Evolutionary conservation across 2,113 vertebrate genomes (phyloP).

Genomic region (Zosterops borbonicus): DNA sequence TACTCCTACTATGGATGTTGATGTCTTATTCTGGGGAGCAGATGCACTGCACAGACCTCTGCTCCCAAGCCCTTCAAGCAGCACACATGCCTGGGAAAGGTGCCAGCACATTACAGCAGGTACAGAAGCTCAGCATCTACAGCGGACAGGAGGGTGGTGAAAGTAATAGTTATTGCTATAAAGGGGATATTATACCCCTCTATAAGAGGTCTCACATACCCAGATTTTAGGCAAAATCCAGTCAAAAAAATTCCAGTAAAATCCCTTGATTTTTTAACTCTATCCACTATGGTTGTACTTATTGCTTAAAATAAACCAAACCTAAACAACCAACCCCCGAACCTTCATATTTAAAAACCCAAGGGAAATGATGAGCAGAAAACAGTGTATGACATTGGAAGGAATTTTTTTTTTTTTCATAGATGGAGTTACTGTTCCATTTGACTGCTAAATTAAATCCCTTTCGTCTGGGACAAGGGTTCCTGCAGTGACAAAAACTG

Average conservation of each 20-base stretch:
- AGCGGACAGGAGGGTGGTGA: neutral
- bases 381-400: neutral
- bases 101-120: neutral
- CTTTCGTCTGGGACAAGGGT: accelerated
- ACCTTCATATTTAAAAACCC: neutral
- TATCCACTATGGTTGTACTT: neutral
- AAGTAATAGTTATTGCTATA: neutral
- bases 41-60: neutral
- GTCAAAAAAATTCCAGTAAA: neutral
- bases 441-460: neutral
- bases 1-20: neutral
- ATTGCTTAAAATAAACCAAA: neutral
- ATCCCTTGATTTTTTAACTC: neutral
- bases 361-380: neutral
- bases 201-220: neutral
- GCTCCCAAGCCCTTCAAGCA: neutral
- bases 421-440: neutral
- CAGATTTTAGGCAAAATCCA: neutral
- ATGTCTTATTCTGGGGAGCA: neutral
- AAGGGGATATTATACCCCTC: neutral
- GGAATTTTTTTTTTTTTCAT: neutral
- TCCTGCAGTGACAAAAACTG: neutral
- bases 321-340: accelerated
- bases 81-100: neutral
- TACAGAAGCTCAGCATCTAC: neutral